Base-by-base conservation (phyloP, 2,797 vertebrate species). In the Enteromius mattozi region DNA sequence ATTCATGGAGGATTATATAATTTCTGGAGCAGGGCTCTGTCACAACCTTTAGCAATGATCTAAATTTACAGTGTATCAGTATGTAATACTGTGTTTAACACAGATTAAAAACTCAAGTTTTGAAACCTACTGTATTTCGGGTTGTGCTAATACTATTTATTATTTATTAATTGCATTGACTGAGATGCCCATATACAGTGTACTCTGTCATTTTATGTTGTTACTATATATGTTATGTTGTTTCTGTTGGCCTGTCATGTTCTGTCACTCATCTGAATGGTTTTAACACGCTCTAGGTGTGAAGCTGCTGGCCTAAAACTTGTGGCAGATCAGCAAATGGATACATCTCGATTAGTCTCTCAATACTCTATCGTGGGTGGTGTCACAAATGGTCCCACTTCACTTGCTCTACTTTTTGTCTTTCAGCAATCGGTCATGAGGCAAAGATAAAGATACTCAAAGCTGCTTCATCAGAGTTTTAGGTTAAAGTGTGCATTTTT, bases 391-490 rank as follows among this genome's bases (percentile, higher is more conserved):
- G 54, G 63, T 87, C 84, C 81, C 85, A 79, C 19, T 85, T 86
- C 79, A 87, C 68, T 68, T 86, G 83, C 75, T 86, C 83, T 68
- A 86, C 76, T 86, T 90, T 89, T 84, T 33, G 47, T 76, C 81
- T 87, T 51, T 83, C 54, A 66, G 74, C 16, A 24, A 56, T 78
- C 40, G 45, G 47, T 40, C 66, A 81, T 54, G 42, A 70, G 19
- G n/a, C 78, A 51, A 16, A 51, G 35, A 27, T 27, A 30, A 21
- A 63, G 49, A 61, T 17, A 61, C 51, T 30, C 40, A 76, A 80
- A n/a, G 30, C 30, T 54, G 27, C 17, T 75, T 61, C 49, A 66
- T 40, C 80, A 16, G 17, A 12, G 56, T 27, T 69, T 79, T 56
- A 76, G 33, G 19, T 10, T 21, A 49, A 33, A 74, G 45, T 51